A percentile compares a stretch with the other conserved stretches of the same genome.
Evolutionary conservation across 2,797 vertebrate genomes (phyloP).

Genomic region (Malurus leucopterus): DNA sequence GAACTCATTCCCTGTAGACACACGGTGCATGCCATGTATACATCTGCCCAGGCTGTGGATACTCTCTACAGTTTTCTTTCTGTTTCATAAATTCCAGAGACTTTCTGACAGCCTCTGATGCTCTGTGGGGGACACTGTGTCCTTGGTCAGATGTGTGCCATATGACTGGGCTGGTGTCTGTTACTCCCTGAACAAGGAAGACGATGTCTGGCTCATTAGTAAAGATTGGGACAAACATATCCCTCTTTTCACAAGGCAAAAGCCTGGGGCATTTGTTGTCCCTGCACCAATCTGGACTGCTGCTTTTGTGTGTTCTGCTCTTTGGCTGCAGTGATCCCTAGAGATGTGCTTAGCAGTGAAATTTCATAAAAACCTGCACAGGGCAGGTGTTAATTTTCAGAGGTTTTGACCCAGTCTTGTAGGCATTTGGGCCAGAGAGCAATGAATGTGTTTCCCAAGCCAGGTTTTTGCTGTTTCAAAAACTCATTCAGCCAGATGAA

Average conservation of each 20-base stretch:
- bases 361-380: background rate
- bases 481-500: background rate
- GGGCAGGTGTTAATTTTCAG: conserved; percentile 1
- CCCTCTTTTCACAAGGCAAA: background rate
- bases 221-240: background rate
- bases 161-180: background rate
- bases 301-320: conserved; percentile 1
- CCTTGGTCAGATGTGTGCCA: background rate
- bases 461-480: background rate
- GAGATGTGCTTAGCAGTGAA: background rate
- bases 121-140: background rate
- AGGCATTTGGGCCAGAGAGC: background rate
- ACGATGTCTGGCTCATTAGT: background rate
- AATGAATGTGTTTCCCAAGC: background rate
- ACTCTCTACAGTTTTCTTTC: background rate
- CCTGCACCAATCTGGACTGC: background rate
- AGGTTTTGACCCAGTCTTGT: background rate
- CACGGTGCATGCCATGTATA: background rate
- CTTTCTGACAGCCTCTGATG: background rate
- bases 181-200: background rate
- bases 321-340: background rate
- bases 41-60: background rate
- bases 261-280: background rate
- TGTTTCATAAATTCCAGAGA: background rate
- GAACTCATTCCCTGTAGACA: background rate